Evolutionary conservation across 1,140 invertebrate genomes (phyloP).

Genomic region (Harlomillsia oculata): DNA sequence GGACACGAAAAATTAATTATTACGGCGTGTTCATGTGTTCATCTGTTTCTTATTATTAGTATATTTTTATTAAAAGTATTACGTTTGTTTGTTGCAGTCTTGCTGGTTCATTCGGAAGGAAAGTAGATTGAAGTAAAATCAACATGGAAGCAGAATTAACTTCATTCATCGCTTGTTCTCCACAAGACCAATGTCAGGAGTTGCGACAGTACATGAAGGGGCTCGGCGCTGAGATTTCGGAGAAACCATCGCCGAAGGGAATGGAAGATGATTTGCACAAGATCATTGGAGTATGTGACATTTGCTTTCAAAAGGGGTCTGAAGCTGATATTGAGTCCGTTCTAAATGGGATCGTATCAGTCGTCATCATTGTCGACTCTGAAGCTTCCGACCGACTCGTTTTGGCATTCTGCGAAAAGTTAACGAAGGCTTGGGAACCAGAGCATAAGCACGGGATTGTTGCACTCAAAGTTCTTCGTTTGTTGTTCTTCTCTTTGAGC

Average conservation of each 20-base stretch:
- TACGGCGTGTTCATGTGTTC: too few relatives aligned
- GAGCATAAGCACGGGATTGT: slow-evolving; percentile 67
- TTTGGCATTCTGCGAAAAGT: slow-evolving; percentile 81
- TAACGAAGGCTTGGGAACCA: slow-evolving; percentile 68
- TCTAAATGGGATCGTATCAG: slow-evolving; percentile 82
- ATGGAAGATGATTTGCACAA: slow-evolving; percentile 88
- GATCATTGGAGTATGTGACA: slow-evolving; percentile 85
- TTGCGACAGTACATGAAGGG: slow-evolving; percentile 78
- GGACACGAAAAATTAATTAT: too few relatives aligned
- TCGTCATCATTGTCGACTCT: slow-evolving; percentile 54
- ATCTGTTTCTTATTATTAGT: too few relatives aligned
- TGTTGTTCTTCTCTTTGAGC: slow-evolving; percentile 82
- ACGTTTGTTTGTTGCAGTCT: too few relatives aligned
- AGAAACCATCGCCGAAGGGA: slow-evolving; percentile 77
- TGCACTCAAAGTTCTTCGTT: slow-evolving; percentile 73
- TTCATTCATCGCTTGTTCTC: slow-evolving; percentile 34
- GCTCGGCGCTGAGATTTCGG: slow-evolving; percentile 81
- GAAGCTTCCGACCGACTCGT: slow-evolving; percentile 84
- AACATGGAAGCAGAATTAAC: slow-evolving; percentile 35
- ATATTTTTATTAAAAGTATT: too few relatives aligned
- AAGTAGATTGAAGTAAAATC: too few relatives aligned
- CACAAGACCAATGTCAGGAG: slow-evolving; percentile 50
- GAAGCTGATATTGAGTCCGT: slow-evolving; percentile 71
- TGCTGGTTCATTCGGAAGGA: too few relatives aligned
- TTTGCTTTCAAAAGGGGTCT: slow-evolving; percentile 76